Evolutionary conservation across 2,888 invertebrate genomes (phyloP).

Genomic region (Camponotus fellah): DNA sequence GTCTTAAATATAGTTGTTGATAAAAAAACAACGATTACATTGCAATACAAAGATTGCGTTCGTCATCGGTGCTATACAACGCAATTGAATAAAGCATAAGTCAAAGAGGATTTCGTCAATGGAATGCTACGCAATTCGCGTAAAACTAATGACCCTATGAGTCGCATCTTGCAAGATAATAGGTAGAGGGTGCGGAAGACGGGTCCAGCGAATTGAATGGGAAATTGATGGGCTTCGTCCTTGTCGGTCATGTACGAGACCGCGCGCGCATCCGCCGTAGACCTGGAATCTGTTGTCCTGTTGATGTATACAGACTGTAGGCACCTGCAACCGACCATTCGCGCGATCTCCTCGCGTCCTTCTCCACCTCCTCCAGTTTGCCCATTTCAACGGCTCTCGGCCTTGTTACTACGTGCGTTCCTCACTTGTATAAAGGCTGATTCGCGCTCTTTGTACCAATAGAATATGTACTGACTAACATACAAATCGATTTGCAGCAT

Average conservation of each 20-base stretch:
- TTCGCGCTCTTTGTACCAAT: not conserved
- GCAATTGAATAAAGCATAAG: slow-evolving; percentile 20
- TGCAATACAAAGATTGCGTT: slow-evolving; percentile 9
- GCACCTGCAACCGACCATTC: slow-evolving; percentile 61
- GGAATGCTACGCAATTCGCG: slow-evolving; percentile 20
- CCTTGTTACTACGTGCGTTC: slow-evolving; percentile 33
- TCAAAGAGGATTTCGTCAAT: slow-evolving; percentile 23
- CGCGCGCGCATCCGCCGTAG: slow-evolving; percentile 62
- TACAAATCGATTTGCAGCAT: not conserved
- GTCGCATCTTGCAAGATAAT: slow-evolving; percentile 52
- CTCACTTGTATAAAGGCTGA: slow-evolving; percentile 27
- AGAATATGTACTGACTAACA: not conserved
- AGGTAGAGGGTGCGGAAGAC: slow-evolving; percentile 60
- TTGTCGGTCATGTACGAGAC: slow-evolving; percentile 79
- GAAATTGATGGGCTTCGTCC: slow-evolving; percentile 82
- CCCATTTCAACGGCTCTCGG: slow-evolving; percentile 29
- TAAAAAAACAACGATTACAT: not conserved
- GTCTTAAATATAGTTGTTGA: not conserved
- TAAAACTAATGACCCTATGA: slow-evolving; percentile 12
- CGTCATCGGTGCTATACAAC: not conserved
- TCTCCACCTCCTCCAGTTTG: not conserved
- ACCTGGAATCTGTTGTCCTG: slow-evolving; percentile 78
- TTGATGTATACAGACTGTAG: slow-evolving; percentile 74
- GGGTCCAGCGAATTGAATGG: slow-evolving; percentile 80
- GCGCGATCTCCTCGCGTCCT: slow-evolving; percentile 18